Base-by-base conservation (phyloP, 2,888 invertebrate genomes). In the Microplitis manilae region DNA sequence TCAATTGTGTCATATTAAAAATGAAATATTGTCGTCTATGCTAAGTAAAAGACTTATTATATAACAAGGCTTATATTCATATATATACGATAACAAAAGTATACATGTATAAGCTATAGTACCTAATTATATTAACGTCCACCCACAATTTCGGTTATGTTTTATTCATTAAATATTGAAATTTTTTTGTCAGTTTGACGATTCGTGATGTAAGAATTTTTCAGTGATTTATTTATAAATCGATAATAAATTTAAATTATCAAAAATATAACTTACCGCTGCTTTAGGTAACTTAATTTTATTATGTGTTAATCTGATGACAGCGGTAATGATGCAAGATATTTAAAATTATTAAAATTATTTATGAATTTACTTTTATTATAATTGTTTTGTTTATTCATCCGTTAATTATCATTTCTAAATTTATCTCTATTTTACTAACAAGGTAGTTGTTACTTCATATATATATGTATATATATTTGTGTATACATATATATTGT, bases 91-190 rank as follows among this genome's bases (percentile, higher is more conserved):
- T 30, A 30, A 30, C 30, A 50, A 13, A 50, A 50, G 9, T 13
- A 13, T 50, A 13, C 13, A 50, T 13, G 13, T 50, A 50, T 50
- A 50, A 69, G n/a, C 13, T 67, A 64, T 67, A 67, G 38, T 13
- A 67, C 39, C n/a, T 67, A 67, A 67, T 67, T 30, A 39, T 38
- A 9, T 20, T n/a, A 30, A 67, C 67, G 38, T 20, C 38, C 68
- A 30, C 68, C 68, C 76, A 76, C 64, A 50, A 76, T 71, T 71
- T 68, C 60, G 59, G 13, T 40, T 67, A 76, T 76, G 76, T 72
- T 76, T 76, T 76, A 76, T 76, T 72, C 68, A 76, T 73, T 62
- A 9, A 30, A 15, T 17, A n/a, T 15, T 6, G 0, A 15, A 39
- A 61, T 69, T 69, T 69, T 50, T 9, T 13, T 71, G n/a, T 30